Base-by-base conservation (phyloP, 2,797 vertebrate genomes). In the Phylloscopus collybita region DNA sequence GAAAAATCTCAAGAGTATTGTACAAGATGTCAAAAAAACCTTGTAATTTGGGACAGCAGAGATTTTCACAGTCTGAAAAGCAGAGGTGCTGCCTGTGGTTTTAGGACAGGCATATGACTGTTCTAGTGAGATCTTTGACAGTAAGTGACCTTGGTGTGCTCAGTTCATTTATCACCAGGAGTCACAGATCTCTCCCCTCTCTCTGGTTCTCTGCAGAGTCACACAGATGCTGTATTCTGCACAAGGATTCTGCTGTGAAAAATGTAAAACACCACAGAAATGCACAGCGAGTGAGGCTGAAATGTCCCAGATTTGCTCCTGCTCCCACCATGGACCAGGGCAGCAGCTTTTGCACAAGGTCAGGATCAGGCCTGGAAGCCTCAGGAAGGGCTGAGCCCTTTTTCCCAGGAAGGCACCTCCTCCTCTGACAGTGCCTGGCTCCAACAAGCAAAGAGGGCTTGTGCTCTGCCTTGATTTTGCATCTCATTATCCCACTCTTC, bases 401-500 rank as follows among this genome's bases (percentile, higher is more conserved):
- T 88, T 53, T 60, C 51, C 56, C 6, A 16, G 18, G 51, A 65
- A 79, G 42, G 49, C 16, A 29, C 30, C 64, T 80, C 66, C 47
- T 76, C 70, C 70, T 73, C 73, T 38, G 27, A 34, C 56, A 70
- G 70, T 2, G 34, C 44, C 73, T 81, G 66, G 26, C 66, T 93
- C 86, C 62, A 84, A 42, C 44, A 59, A 73, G 62, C n/a, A 70
- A 60, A 85, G 20, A 79, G 73, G 66, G 62, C 21, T 84, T 40
- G 80, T 65, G 73, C 57, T 84, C 88, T 62, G 83, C 80, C 85
- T 93, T 88, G 66, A 93, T 95, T 95, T 70, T 88, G 86, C 93
- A 94, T 95, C 78, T 95, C 16, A 20, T 95, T 95, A 95, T 95
- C 83, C 78, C 78, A 75, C 92, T 90, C 93, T 92, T 95, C 80